phyloP scores from a whole-genome alignment of 2,113 vertebrate genomes.

The Delphinapterus leucas region DNA sequence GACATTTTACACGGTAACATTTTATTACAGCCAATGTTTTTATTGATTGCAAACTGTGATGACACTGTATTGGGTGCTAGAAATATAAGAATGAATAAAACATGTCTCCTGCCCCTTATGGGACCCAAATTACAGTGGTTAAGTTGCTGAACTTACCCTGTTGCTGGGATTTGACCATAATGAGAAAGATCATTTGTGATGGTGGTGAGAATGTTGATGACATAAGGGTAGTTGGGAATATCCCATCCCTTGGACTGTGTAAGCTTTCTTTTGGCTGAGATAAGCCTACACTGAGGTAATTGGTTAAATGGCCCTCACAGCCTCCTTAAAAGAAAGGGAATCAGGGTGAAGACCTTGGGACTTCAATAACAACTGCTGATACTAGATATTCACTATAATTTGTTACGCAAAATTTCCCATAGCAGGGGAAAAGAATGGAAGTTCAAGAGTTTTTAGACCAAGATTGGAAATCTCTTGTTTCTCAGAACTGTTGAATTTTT shows the following conservation, averaged over 20 bases:
- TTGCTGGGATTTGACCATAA: neutral
- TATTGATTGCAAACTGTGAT: conserved; percentile 10
- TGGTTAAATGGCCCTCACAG: neutral
- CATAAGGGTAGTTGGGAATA: neutral
- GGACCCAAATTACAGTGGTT: conserved; percentile 2
- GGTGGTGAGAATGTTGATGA: neutral
- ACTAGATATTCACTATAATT: neutral
- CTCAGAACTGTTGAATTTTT: conserved; percentile 24
- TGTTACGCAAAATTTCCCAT: neutral
- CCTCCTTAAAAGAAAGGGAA: neutral
- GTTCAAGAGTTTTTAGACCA: neutral
- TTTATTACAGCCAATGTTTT: conserved; percentile 71
- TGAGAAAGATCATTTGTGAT: neutral
- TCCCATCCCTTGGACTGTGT: neutral
- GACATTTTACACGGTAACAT: conserved; percentile 93
- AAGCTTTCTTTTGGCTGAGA: neutral
- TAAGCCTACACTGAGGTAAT: neutral
- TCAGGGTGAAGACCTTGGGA: neutral
- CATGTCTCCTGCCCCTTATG: neutral
- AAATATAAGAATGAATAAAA: conserved; percentile 23
- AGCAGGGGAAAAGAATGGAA: neutral
- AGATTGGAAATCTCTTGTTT: conserved; percentile 13
- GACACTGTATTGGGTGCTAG: neutral
- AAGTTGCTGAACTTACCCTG: neutral
- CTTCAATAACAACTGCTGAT: neutral